phyloP scores from a whole-genome alignment of 2,797 vertebrate species.

The Tarsius wallacei region DNA sequence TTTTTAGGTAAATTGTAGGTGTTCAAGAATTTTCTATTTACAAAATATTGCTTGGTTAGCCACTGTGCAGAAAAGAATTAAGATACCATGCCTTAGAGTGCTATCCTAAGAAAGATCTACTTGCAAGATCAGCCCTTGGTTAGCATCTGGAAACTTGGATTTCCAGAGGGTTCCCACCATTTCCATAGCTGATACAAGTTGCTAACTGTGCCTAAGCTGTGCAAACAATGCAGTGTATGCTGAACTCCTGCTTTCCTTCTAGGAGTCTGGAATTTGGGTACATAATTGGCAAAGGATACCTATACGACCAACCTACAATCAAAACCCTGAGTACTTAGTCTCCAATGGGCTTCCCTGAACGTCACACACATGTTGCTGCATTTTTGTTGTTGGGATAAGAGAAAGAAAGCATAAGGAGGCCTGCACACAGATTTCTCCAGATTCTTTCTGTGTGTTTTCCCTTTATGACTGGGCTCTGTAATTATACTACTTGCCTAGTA shows the following conservation, averaged over 20 bases:
- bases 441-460: not conserved
- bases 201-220: not conserved
- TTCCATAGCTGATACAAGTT: constrained; percentile 38
- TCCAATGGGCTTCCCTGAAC: not conserved
- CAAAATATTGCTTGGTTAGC: not conserved
- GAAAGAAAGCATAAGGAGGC: not conserved
- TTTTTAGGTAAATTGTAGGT: constrained; percentile 44
- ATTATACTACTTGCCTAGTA: not conserved
- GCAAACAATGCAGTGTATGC: not conserved
- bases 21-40: constrained; percentile 44
- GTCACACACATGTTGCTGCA: not conserved
- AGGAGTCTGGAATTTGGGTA: constrained; percentile 31
- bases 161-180: not conserved
- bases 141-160: constrained; percentile 12
- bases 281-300: not conserved
- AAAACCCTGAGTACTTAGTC: not conserved
- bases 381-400: constrained; percentile 23
- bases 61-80: not conserved
- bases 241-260: constrained; percentile 30
- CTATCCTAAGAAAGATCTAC: not conserved
- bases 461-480: not conserved
- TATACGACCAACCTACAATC: not conserved
- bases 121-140: not conserved
- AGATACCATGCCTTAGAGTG: not conserved
- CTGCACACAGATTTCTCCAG: not conserved